Percentiles rank a stretch among this genome's conserved stretches.
These are phyloP conservation scores for Thereva nobilitata DNA, from an alignment of 2,888 invertebrate species.

Conservation along the genomic window DNA sequence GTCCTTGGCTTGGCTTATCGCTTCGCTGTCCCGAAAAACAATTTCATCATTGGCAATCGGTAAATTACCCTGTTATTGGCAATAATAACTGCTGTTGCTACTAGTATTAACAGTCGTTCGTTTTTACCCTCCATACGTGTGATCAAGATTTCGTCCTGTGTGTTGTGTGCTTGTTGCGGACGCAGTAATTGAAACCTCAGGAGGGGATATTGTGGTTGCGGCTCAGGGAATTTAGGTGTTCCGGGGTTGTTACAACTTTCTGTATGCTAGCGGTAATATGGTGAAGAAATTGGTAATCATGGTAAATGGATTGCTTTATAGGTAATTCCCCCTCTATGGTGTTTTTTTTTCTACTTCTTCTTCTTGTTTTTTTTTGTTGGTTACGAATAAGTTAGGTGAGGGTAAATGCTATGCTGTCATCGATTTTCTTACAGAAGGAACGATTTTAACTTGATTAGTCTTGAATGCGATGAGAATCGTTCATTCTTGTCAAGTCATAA, in stretches of 20 bases:
- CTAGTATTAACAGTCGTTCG: slow-evolving; percentile 34
- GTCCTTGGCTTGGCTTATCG: slow-evolving; percentile 24
- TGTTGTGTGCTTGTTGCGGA: slow-evolving; percentile 38
- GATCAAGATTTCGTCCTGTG: slow-evolving; percentile 20
- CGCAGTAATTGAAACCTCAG: slow-evolving; percentile 40
- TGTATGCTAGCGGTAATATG: too few species aligned
- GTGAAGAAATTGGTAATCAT: too few species aligned
- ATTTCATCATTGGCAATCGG: slow-evolving; percentile 40
- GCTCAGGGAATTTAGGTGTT: slow-evolving; percentile 5
- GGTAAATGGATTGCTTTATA: too few species aligned
- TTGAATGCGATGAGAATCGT: too few species aligned
- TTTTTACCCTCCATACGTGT: slow-evolving; percentile 20
- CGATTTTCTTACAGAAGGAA: too few species aligned
- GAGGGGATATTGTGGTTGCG: slow-evolving; percentile 35
- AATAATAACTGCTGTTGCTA: slow-evolving; percentile 38
- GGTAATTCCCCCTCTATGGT: too few species aligned
- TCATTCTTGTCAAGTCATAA: too few species aligned
- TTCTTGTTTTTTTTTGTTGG: too few species aligned
- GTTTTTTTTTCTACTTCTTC: too few species aligned
- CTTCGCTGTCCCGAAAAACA: slow-evolving; percentile 31
- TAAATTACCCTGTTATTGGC: slow-evolving; percentile 41
- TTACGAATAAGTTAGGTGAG: too few species aligned
- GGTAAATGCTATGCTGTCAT: too few species aligned
- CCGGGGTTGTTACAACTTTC: neutral
- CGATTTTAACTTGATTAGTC: too few species aligned